phyloP scores from a whole-genome alignment of 1,140 invertebrate species.

The Bursaphelenchus mucronatus region DNA sequence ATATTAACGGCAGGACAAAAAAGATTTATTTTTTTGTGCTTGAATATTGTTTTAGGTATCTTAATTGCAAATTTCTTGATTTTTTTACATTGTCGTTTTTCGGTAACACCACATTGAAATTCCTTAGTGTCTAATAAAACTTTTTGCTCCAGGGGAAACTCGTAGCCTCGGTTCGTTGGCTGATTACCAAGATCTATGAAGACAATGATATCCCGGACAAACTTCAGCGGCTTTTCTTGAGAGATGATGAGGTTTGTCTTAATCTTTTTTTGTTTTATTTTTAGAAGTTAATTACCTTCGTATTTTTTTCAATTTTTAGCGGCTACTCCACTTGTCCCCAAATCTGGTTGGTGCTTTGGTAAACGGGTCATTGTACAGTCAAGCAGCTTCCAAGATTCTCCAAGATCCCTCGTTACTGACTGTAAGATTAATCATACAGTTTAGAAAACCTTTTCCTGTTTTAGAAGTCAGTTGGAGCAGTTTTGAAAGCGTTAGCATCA shows the following conservation, averaged over 20 bases:
- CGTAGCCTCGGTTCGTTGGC: constrained; percentile 91
- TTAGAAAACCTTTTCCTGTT: constrained; percentile 25
- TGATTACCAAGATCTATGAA: constrained; percentile 90
- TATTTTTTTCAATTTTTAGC: constrained; percentile 65
- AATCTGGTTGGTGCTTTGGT: constrained; percentile 83
- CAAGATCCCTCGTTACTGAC: constrained; percentile 90
- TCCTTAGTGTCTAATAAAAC: constrained; percentile 19
- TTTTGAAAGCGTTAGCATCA: constrained; percentile 76
- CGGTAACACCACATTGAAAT: background rate
- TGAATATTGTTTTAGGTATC: constrained; percentile 13
- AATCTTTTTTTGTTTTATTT: constrained; percentile 8
- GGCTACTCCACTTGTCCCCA: constrained; percentile 85
- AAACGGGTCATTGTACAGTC: constrained; percentile 90
- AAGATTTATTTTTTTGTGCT: background rate
- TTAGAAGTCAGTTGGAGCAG: constrained; percentile 72
- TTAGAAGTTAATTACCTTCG: background rate
- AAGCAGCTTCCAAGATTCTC: constrained; percentile 90
- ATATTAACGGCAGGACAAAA: background rate
- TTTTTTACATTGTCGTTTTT: too few relatives aligned
- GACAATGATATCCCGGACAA: constrained; percentile 83
- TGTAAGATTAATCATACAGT: constrained; percentile 67
- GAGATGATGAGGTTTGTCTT: constrained; percentile 76
- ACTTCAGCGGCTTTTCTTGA: constrained; percentile 85
- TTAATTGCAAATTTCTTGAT: constrained; percentile 13
- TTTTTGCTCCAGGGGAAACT: constrained; percentile 82